These are phyloP conservation scores for Pholis gunnellus DNA, from an alignment of 2,113 vertebrate species.

Conservation along the genomic window DNA sequence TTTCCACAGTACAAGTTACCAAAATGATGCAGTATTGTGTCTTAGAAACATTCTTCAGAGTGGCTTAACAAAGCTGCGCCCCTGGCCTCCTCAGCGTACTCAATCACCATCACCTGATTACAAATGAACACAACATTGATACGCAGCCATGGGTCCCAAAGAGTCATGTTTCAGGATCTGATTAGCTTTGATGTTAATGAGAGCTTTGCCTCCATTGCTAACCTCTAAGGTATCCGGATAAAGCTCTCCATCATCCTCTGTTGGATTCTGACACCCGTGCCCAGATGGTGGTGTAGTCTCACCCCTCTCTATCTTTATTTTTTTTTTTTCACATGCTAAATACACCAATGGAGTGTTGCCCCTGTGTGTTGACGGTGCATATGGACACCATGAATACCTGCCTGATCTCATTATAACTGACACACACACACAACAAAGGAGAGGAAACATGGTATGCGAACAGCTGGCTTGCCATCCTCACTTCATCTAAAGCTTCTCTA, in stretches of 20 bases:
- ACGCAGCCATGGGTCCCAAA: slow-evolving; percentile 60
- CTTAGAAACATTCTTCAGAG: slow-evolving; percentile 28
- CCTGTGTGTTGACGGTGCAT: slow-evolving; percentile 65
- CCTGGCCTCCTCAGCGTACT: slow-evolving; percentile 36
- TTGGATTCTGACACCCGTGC: slow-evolving; percentile 71
- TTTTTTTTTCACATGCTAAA: slow-evolving; percentile 51
- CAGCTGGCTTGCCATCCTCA: slow-evolving; percentile 64
- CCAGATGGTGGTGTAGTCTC: slow-evolving; percentile 75
- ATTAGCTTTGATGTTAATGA: slow-evolving; percentile 75
- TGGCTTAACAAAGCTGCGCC: slow-evolving; percentile 23
- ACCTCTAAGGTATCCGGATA: slow-evolving; percentile 63
- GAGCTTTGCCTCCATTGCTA: slow-evolving; percentile 58
- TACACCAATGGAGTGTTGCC: slow-evolving; percentile 62
- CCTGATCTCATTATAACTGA: slow-evolving; percentile 65
- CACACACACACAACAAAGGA: slow-evolving; percentile 47
- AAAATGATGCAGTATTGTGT: slow-evolving; percentile 13
- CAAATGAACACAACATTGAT: slow-evolving; percentile 66
- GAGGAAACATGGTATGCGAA: slow-evolving; percentile 51
- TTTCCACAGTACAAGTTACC: slow-evolving; percentile 9
- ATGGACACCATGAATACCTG: slow-evolving; percentile 74
- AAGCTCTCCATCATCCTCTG: slow-evolving; percentile 72
- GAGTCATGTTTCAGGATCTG: slow-evolving; percentile 73
- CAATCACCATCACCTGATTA: slow-evolving; percentile 62
- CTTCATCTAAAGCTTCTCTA: slow-evolving; percentile 48
- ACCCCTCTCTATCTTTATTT: slow-evolving; percentile 52